These are phyloP conservation scores for Hylia prasina DNA, from an alignment of 2,113 vertebrate species.

Conservation along the genomic window DNA sequence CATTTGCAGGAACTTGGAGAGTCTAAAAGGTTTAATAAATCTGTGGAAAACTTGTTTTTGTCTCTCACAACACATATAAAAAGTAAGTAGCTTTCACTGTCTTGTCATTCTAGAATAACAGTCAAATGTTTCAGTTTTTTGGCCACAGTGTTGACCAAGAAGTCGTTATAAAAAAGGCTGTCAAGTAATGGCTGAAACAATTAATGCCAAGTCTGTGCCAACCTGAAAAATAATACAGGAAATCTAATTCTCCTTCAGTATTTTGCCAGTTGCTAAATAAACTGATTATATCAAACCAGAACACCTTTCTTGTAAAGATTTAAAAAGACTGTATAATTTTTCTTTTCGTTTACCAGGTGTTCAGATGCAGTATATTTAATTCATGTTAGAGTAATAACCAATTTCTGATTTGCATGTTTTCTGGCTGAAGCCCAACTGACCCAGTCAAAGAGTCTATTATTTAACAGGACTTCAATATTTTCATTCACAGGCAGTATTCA, in stretches of 20 bases:
- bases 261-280: background rate
- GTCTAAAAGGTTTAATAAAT: slow-evolving; percentile 81
- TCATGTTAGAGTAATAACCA: background rate
- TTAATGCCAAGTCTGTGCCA: background rate
- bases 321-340: background rate
- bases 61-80: slow-evolving; percentile 81
- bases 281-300: background rate
- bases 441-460: background rate
- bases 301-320: background rate
- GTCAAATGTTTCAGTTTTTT: background rate
- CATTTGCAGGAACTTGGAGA: slow-evolving; percentile 73
- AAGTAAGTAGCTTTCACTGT: slow-evolving; percentile 77
- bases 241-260: background rate
- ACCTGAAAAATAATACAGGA: background rate
- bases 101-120: background rate
- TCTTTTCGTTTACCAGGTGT: background rate
- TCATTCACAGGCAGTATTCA: background rate
- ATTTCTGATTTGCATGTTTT: background rate
- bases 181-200: background rate
- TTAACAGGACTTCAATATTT: background rate
- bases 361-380: background rate
- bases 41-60: slow-evolving; percentile 85
- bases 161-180: background rate
- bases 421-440: background rate
- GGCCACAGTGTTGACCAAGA: background rate